Evolutionary conservation across 2,888 invertebrate genomes (phyloP), one percentile per base, ranked within the genome.

Genomic region (Apamea sordens): DNA sequence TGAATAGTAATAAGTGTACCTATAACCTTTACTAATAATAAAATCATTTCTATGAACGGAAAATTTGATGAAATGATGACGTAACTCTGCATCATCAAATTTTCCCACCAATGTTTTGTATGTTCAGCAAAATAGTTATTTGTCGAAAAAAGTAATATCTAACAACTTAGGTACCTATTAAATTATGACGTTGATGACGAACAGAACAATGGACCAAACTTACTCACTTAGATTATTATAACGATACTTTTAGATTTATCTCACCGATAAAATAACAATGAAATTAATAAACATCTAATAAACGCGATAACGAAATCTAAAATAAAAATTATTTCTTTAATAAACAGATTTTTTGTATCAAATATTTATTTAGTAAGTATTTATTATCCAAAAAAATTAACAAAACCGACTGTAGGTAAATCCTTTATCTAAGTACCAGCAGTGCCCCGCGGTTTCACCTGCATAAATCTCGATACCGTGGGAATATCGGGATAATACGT

Each of bases 161-260:
- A 28, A 28, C 18, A 63, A 63, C 28, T 24, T 67, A 56, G 11
- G 11, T n/a, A 47, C 15, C n/a, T n/a, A n/a, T 44, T 15, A 32
- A 24, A 36, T 24, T 36, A 53, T 10, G 44, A 74, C 50, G 59
- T 73, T 15, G 1, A 41, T 41, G 15, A 32, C 36, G 11, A 67
- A 67, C 61, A 61, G 10, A 61, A 79, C 72, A 72, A 79, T 72
- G 18, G 18, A 15, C 15, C 21, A 65, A 56, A 50, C 18, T 41
- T 24, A 56, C 13, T 0, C 28, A 24, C 11, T 18, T 24, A 59
- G 56, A 24, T 63, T 24, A 28, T 28, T 50, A 41, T 41, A 36
- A 79, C 11, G 4, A 47, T 65, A 28, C 1, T 47, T 8, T 64
- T 36, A 36, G 28, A 72, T 64, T 65, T 50, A 65, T 73, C 56